These are phyloP conservation scores for Cyprinus carpio DNA, from an alignment of 2,113 vertebrate species.

Conservation along the genomic window DNA sequence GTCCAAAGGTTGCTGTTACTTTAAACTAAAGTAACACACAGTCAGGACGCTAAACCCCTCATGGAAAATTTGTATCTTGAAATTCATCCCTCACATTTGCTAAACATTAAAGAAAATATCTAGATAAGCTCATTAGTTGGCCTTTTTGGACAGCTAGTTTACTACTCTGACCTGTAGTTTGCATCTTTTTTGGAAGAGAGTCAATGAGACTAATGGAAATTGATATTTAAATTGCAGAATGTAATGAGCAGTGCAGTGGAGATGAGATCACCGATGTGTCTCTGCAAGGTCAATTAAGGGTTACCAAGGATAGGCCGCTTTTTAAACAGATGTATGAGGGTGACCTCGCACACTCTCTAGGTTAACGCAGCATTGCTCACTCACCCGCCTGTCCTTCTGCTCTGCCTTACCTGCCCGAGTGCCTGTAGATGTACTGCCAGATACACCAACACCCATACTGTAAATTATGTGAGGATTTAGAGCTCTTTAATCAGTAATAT, in stretches of 20 bases:
- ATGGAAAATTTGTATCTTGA: not conserved
- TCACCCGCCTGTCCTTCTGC: not conserved
- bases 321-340: conserved; percentile 28
- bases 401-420: not conserved
- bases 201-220: not conserved
- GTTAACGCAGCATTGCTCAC: conserved; percentile 9
- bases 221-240: not conserved
- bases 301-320: not conserved
- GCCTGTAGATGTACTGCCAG: not conserved
- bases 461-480: not conserved
- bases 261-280: conserved; percentile 27
- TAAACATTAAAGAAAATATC: not conserved
- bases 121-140: not conserved
- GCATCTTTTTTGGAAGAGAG: not conserved
- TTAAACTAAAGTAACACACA: too few relatives aligned
- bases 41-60: not conserved
- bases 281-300: conserved; percentile 27
- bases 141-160: not conserved
- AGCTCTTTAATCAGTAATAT: too few relatives aligned
- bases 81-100: too few relatives aligned
- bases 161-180: not conserved
- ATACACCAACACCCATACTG: not conserved
- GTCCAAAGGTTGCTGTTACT: not conserved
- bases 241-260: not conserved
- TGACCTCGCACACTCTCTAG: not conserved